A percentile compares a stretch with the other conserved stretches of the same genome.
Conservation (phyloP, 1,140 invertebrate genomes). For the Acromyrmex echinatior region DNA sequence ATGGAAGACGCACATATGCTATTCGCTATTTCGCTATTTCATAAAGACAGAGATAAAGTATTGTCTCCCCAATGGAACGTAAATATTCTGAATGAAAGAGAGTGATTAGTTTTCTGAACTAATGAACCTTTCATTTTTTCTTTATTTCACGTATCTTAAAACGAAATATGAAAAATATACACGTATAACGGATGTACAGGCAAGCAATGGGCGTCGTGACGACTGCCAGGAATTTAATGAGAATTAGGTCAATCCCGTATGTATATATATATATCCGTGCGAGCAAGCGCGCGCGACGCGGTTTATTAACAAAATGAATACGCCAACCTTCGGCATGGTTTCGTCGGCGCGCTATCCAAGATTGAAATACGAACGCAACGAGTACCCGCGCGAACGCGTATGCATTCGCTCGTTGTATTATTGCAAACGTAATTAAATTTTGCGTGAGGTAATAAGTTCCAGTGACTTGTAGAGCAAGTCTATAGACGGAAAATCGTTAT, state of each 20-base stretch:
- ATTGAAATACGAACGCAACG: conserved; percentile 36
- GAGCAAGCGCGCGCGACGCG: conserved; percentile 27
- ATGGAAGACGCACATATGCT: background rate
- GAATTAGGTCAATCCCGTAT: conserved; percentile 76
- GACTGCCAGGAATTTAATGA: conserved; percentile 76
- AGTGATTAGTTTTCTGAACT: background rate
- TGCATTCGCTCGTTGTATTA: conserved; percentile 19
- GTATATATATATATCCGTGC: conserved; percentile 42
- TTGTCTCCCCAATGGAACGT: conserved; percentile 7
- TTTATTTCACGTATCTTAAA: conserved; percentile 25
- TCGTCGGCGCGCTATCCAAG: conserved; percentile 41
- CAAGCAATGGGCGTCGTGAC: conserved; percentile 45
- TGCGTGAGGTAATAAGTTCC: conserved; percentile 3
- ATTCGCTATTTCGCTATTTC: background rate
- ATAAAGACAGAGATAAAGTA: conserved; percentile 20
- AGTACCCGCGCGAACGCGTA: background rate
- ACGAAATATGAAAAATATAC: conserved; percentile 16
- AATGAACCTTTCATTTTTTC: background rate
- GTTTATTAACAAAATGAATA: conserved; percentile 75
- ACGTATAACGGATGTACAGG: conserved; percentile 14
- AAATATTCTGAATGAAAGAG: conserved; percentile 24
- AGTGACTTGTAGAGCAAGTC: background rate
- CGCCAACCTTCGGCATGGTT: conserved; percentile 63
- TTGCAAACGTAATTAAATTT: conserved; percentile 52
- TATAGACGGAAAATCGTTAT: background rate